These are phyloP conservation scores for Neolamprologus modestus DNA, from an alignment of 2,113 vertebrate genomes.

Conservation along the genomic window DNA sequence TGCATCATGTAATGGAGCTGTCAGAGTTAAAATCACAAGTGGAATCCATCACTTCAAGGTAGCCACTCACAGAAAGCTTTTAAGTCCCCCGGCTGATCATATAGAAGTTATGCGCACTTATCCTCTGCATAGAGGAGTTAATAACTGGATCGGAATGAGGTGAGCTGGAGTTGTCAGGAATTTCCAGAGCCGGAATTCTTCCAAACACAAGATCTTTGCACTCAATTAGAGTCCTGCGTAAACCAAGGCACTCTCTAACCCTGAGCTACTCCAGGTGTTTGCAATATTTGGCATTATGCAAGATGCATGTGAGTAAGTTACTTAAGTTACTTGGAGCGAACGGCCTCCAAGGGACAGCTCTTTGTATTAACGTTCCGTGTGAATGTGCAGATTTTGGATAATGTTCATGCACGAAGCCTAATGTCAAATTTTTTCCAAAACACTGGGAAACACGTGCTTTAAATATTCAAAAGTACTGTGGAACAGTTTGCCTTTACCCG, in stretches of 20 bases:
- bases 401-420: conserved; percentile 10
- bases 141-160: conserved; percentile 1
- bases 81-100: conserved; percentile 13
- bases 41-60: conserved; percentile 24
- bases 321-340: background rate
- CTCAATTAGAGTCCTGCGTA: conserved; percentile 2
- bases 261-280: conserved; percentile 28
- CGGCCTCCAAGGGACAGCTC: background rate
- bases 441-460: conserved; percentile 45
- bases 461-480: conserved; percentile 34
- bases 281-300: background rate
- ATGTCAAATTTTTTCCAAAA: conserved; percentile 45
- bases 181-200: conserved; percentile 14
- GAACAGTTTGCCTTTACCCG: conserved; percentile 29
- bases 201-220: conserved; percentile 26
- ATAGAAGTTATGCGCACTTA: background rate
- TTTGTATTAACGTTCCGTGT: conserved; percentile 6
- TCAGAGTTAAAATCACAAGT: conserved; percentile 20
- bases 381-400: conserved; percentile 6
- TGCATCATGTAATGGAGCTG: conserved; percentile 29
- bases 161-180: conserved; percentile 31
- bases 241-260: background rate
- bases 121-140: conserved; percentile 8
- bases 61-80: conserved; percentile 46
- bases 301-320: background rate